Conservation (phyloP, 2,888 invertebrate genomes). For the Leptinotarsa tumamoca region DNA sequence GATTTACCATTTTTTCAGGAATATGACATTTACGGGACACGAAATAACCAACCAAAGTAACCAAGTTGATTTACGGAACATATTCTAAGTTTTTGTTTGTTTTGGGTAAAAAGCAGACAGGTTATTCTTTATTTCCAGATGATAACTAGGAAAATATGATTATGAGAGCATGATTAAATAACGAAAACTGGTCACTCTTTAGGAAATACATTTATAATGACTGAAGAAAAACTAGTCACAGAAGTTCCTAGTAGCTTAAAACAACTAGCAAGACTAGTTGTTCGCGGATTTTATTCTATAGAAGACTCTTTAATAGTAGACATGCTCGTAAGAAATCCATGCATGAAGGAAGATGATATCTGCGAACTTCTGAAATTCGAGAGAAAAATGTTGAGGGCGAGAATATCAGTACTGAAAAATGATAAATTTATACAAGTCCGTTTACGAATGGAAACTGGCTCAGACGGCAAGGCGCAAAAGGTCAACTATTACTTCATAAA, state of each 20-base stretch:
- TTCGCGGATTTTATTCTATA: conserved; percentile 92
- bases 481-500: conserved; percentile 98
- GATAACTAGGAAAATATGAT: neutral
- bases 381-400: conserved; percentile 89
- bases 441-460: conserved; percentile 94
- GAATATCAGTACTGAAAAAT: conserved; percentile 86
- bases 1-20: no score
- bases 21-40: no score
- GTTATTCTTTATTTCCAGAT: neutral
- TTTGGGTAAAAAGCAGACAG: no score
- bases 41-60: no score
- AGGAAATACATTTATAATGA: conserved; percentile 65
- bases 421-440: conserved; percentile 95
- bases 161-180: neutral
- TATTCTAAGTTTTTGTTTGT: no score
- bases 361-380: conserved; percentile 94
- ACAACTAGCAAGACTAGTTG: conserved; percentile 90
- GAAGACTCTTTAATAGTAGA: conserved; percentile 96
- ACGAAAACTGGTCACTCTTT: neutral
- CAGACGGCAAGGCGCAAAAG: conserved; percentile 94
- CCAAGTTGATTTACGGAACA: no score
- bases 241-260: conserved; percentile 95
- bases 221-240: conserved; percentile 82
- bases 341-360: conserved; percentile 92
- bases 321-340: conserved; percentile 95